Percentiles rank a stretch among this genome's conserved stretches.
Evolutionary conservation across 2,888 invertebrate species (phyloP).

Genomic region (Calephelis perditalis): DNA sequence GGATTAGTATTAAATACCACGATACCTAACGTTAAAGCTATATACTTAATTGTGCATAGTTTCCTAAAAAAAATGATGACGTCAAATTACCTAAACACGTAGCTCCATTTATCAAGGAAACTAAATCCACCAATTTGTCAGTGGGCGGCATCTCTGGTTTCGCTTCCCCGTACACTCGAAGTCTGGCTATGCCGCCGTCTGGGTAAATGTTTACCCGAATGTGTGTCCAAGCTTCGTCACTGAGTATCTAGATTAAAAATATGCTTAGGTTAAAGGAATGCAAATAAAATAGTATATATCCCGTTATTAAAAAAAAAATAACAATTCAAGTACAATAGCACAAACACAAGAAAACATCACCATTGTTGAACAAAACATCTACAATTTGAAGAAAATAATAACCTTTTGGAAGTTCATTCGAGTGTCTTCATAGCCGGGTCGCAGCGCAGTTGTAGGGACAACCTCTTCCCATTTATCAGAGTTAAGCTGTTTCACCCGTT

Average conservation of each 20-base stretch:
- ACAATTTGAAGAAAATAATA: slow-evolving; percentile 20
- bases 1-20: too few species aligned
- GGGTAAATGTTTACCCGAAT: slow-evolving; percentile 80
- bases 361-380: neutral
- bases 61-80: neutral
- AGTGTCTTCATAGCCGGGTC: slow-evolving; percentile 77
- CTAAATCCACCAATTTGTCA: slow-evolving; percentile 67
- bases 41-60: too few species aligned
- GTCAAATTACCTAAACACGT: slow-evolving; percentile 60
- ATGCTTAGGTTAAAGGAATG: neutral
- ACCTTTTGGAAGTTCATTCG: slow-evolving; percentile 78
- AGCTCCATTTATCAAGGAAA: slow-evolving; percentile 74
- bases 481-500: slow-evolving; percentile 58
- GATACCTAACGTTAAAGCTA: too few species aligned
- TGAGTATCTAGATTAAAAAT: slow-evolving; percentile 47
- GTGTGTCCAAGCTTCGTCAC: slow-evolving; percentile 75
- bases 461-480: slow-evolving; percentile 78
- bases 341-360: neutral
- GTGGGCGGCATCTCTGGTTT: slow-evolving; percentile 49
- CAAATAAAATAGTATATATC: too few species aligned
- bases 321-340: too few species aligned
- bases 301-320: too few species aligned
- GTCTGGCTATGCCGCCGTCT: slow-evolving; percentile 81
- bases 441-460: slow-evolving; percentile 70
- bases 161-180: slow-evolving; percentile 77